Evolutionary conservation across 2,797 vertebrate species (phyloP).

Genomic region (Acestrorhynchus altus): DNA sequence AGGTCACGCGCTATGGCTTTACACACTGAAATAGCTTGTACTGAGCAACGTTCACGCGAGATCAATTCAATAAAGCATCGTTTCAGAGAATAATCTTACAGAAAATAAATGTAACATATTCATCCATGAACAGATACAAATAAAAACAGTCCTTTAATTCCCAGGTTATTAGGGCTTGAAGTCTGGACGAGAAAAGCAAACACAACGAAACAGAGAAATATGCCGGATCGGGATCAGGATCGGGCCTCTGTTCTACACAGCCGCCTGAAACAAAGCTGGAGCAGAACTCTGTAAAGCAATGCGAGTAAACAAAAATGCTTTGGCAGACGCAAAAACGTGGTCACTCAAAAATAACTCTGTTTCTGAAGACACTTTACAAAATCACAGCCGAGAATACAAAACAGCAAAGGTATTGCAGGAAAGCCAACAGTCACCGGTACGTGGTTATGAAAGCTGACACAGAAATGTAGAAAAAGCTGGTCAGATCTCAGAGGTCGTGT

Average conservation of each 20-base stretch:
- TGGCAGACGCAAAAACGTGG: conserved; percentile 61
- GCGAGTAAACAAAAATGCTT: conserved; percentile 71
- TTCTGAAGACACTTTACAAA: neutral
- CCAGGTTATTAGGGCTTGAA: conserved; percentile 20
- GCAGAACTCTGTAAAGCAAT: neutral
- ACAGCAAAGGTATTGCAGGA: neutral
- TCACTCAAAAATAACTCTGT: neutral
- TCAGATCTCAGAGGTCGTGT: conserved; percentile 62
- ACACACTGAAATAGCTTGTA: conserved; percentile 30
- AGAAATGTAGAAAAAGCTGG: conserved; percentile 70
- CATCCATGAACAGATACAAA: conserved; percentile 12
- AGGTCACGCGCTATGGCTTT: neutral
- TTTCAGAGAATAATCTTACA: conserved; percentile 18
- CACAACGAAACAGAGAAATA: neutral
- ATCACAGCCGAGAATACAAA: conserved; percentile 21
- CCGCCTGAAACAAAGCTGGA: neutral
- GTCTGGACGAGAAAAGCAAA: neutral
- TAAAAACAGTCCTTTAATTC: conserved; percentile 15
- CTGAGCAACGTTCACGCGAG: conserved; percentile 10
- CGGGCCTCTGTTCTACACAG: neutral
- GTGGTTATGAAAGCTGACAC: neutral
- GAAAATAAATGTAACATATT: conserved; percentile 26
- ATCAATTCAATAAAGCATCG: conserved; percentile 5
- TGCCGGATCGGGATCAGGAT: no score
- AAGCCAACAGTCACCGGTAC: conserved; percentile 12